phyloP scores from a whole-genome alignment of 2,888 invertebrate species.

The Serripes groenlandicus region DNA sequence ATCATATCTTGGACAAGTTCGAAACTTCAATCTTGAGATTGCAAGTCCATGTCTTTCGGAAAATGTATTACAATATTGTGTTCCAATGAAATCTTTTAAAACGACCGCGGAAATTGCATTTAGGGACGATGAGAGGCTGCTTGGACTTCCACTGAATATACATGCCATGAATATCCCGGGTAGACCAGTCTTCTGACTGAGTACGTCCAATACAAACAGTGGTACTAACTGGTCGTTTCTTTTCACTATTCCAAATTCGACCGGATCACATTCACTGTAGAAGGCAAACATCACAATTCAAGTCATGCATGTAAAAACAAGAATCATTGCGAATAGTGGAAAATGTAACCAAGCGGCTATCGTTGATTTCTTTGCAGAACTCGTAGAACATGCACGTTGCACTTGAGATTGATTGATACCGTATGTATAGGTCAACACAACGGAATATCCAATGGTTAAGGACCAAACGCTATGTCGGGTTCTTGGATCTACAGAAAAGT shows the following conservation, averaged over 20 bases:
- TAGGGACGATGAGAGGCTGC: slow-evolving; percentile 83
- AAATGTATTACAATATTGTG: neutral
- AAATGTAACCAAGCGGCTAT: slow-evolving; percentile 5
- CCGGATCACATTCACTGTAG: slow-evolving; percentile 43
- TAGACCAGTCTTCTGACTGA: slow-evolving; percentile 91
- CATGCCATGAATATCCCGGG: slow-evolving; percentile 97
- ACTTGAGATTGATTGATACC: neutral
- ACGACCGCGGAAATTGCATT: slow-evolving; percentile 42
- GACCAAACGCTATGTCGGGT: slow-evolving; percentile 7
- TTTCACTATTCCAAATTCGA: neutral
- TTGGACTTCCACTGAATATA: slow-evolving; percentile 97
- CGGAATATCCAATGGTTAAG: neutral
- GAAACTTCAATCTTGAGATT: neutral
- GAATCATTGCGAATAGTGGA: neutral
- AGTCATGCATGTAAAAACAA: slow-evolving; percentile 18
- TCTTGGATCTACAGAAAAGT: slow-evolving; percentile 1
- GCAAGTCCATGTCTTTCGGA: neutral
- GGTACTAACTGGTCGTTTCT: slow-evolving; percentile 91
- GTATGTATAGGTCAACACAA: neutral
- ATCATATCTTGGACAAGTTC: no score
- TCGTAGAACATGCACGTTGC: neutral
- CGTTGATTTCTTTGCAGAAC: neutral
- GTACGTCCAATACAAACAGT: slow-evolving; percentile 93
- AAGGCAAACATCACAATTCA: slow-evolving; percentile 56
- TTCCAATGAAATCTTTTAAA: slow-evolving; percentile 11